phyloP scores from a whole-genome alignment of 2,113 vertebrate genomes.

The Mustela nigripes region DNA sequence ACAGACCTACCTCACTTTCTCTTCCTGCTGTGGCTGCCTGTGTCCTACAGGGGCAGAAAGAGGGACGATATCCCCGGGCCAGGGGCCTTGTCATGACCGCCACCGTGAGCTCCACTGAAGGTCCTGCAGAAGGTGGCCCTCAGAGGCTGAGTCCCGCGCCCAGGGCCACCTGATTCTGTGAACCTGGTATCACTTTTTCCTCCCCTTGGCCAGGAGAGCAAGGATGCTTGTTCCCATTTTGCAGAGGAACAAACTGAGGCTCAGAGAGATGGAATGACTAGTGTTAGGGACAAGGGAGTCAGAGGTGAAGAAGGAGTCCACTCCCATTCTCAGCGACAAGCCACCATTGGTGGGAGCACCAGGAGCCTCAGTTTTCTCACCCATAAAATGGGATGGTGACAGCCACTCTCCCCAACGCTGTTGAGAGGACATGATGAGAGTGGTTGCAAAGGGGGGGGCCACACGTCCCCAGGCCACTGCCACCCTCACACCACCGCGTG shows the following conservation, averaged over 20 bases:
- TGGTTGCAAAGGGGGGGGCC: background rate
- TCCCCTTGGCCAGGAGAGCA: background rate
- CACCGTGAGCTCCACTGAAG: too few relatives aligned
- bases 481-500: rapidly evolving
- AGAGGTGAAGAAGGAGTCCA: background rate
- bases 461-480: background rate
- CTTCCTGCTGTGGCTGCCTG: background rate
- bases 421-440: background rate
- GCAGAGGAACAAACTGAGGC: background rate
- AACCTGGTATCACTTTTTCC: background rate
- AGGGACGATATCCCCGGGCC: background rate
- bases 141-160: background rate
- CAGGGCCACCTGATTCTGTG: too few relatives aligned
- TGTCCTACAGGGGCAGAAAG: background rate
- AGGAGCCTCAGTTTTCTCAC: background rate
- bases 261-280: too few relatives aligned
- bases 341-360: background rate
- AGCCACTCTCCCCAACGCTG: background rate
- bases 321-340: background rate
- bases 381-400: background rate
- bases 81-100: background rate
- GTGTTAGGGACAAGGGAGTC: background rate
- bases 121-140: background rate
- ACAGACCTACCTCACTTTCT: background rate
- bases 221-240: background rate